A percentile compares a stretch with the other conserved stretches of the same genome.
Conservation (phyloP, 1,140 invertebrate genomes). For the Argopecten irradians region DNA sequence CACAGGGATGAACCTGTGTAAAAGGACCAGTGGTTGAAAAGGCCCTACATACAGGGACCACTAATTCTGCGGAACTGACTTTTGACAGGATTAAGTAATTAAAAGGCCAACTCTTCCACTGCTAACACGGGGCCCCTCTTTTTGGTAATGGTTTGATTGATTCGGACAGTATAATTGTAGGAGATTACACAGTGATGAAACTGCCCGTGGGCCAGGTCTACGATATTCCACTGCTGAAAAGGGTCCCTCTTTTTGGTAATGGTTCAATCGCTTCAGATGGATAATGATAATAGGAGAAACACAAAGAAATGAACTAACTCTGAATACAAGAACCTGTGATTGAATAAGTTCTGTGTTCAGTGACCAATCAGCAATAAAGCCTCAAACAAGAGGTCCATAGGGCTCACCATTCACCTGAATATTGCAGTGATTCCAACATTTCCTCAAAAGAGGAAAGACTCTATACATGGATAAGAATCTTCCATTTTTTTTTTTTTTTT, state of each 20-base stretch:
- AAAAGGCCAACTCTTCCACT: neutral
- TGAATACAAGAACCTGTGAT: too few relatives aligned
- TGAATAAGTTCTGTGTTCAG: neutral
- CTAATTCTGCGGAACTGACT: neutral
- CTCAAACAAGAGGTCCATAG: too few relatives aligned
- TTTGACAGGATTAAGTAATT: too few relatives aligned
- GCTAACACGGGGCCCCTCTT: neutral
- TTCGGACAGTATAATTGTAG: neutral
- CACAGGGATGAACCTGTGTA: neutral
- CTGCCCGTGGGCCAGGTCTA: neutral
- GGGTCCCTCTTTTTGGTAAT: conserved; percentile 5
- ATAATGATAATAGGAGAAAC: neutral
- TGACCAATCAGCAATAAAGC: neutral
- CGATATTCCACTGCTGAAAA: neutral
- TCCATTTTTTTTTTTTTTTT: too few relatives aligned
- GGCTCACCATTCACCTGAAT: too few relatives aligned
- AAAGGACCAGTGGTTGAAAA: neutral
- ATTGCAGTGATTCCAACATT: too few relatives aligned
- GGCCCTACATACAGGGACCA: neutral
- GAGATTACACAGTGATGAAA: neutral
- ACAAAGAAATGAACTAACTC: too few relatives aligned
- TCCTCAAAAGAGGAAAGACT: too few relatives aligned
- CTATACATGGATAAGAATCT: too few relatives aligned
- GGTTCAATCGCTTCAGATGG: neutral
- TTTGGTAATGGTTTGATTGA: neutral